phyloP scores from a whole-genome alignment of 2,888 invertebrate genomes.

The Anagyrus pseudococci region DNA sequence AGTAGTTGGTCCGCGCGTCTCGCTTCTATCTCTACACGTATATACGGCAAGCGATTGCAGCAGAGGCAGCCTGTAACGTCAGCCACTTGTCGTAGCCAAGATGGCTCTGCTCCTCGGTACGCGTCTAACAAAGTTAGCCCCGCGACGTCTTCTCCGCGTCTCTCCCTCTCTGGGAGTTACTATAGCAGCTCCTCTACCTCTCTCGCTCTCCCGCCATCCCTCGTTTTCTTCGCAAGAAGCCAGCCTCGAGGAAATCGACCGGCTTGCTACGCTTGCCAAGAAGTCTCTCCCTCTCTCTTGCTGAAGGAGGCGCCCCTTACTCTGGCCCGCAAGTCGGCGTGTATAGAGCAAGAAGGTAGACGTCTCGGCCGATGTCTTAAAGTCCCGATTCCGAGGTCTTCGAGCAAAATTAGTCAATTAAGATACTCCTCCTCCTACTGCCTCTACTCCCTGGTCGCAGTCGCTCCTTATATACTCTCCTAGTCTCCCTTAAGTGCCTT shows the following conservation, averaged over 20 bases:
- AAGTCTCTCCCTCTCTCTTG: too few relatives aligned
- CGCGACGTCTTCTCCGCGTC: conserved; percentile 48
- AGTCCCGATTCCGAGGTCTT: conserved; percentile 53
- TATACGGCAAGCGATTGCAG: not conserved
- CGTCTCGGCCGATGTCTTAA: conserved; percentile 44
- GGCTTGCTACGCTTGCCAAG: conserved; percentile 21
- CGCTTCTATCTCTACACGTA: not conserved
- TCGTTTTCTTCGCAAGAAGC: conserved; percentile 15
- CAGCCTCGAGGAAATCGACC: conserved; percentile 30
- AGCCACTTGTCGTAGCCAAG: conserved; percentile 54
- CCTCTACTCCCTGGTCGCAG: conserved; percentile 18
- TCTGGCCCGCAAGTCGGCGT: too few relatives aligned
- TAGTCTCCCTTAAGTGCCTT: conserved; percentile 1
- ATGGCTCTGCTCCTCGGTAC: conserved; percentile 55
- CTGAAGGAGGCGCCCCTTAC: too few relatives aligned
- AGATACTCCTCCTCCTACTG: conserved; percentile 44
- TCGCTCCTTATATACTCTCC: not conserved
- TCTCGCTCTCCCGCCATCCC: not conserved
- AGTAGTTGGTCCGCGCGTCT: too few relatives aligned
- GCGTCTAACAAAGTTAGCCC: conserved; percentile 57
- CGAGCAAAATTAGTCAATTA: conserved; percentile 59
- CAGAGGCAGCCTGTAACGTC: conserved; percentile 41
- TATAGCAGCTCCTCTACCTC: not conserved
- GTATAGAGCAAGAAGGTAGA: too few relatives aligned
- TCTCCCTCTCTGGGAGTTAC: not conserved